Base-by-base conservation (phyloP, 1,140 invertebrate species). In the Brachionus koreanus region DNA sequence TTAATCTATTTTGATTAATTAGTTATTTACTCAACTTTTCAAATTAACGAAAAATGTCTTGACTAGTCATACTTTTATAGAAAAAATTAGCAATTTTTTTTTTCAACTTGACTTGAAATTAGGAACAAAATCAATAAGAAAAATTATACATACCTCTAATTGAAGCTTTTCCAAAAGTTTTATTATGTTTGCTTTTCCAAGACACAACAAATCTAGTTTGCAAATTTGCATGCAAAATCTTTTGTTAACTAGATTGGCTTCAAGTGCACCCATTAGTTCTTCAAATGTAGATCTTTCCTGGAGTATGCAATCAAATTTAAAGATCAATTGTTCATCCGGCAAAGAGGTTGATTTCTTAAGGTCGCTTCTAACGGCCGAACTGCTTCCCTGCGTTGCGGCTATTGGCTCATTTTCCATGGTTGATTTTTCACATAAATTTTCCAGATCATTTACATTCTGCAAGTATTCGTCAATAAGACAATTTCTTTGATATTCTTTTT, bases 401-500 rank as follows among this genome's bases (percentile, higher is more conserved):
- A 16, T 46, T 4, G 19, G 12, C 23, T 43, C 19, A 46, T 25
- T 13, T 0, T 25, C 33, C 42, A 19, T 74, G 9, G 39, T 23
- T 25, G 76, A 61, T 79, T 79, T 79, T 23, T 79, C 76, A 61
- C 61, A 79, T 42, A 79, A 19, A 61, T 57, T 57, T 25, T 79
- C 76, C 35, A 79, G 39, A 65, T 79, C 76, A 65, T 57, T 79
- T 37, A 79, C 76, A 79, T 79, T 79, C 37, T 79, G 76, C n/a
- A 79, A 29, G 33, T 82, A 82, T 13, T 65, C 57, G 35, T 82
- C 79, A 12, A 82, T 82, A 35, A 82, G 23, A 46, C 49, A 57
- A 67, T 82, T 82, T 43, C 79, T 57, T 67, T 82, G 57, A 29
- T 65, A 52, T 69, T 82, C 79, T 82, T 82, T 82, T 65, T 82